Percentiles rank a stretch among this genome's conserved stretches.
These are phyloP conservation scores for Eubucco bourcierii DNA, from an alignment of 2,113 vertebrate species.

Conservation along the genomic window DNA sequence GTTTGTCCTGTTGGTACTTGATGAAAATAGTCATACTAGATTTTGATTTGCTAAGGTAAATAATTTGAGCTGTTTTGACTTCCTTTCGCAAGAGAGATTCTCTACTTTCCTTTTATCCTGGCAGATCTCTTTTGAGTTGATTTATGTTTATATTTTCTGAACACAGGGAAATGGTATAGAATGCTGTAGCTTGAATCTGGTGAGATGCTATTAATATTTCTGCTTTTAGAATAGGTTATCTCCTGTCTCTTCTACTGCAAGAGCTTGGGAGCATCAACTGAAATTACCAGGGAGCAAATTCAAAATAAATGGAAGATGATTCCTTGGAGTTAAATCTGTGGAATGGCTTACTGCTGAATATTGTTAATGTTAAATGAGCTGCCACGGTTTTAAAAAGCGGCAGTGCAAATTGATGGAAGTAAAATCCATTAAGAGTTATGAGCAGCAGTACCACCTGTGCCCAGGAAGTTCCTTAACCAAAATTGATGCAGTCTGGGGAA, in stretches of 20 bases:
- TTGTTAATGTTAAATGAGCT: background rate
- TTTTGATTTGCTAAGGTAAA: background rate
- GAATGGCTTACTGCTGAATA: background rate
- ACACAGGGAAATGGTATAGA: background rate
- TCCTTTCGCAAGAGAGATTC: background rate
- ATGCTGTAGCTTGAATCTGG: background rate
- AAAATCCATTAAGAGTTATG: background rate
- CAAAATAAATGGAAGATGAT: background rate
- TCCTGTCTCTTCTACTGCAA: background rate
- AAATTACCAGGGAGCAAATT: background rate
- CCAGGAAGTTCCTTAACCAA: background rate
- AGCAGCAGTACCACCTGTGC: background rate
- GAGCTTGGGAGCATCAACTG: background rate
- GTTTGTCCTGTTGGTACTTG: background rate
- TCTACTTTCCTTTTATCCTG: background rate
- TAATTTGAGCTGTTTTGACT: background rate
- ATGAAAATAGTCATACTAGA: background rate
- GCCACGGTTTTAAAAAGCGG: background rate
- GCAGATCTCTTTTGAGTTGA: background rate
- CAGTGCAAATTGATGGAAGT: background rate
- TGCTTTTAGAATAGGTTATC: background rate
- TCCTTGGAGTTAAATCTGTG: background rate
- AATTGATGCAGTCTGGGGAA: background rate
- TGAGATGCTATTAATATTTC: background rate
- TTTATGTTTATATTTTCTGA: background rate